phyloP scores from a whole-genome alignment of 2,888 invertebrate genomes.

The Sepiola atlantica region DNA sequence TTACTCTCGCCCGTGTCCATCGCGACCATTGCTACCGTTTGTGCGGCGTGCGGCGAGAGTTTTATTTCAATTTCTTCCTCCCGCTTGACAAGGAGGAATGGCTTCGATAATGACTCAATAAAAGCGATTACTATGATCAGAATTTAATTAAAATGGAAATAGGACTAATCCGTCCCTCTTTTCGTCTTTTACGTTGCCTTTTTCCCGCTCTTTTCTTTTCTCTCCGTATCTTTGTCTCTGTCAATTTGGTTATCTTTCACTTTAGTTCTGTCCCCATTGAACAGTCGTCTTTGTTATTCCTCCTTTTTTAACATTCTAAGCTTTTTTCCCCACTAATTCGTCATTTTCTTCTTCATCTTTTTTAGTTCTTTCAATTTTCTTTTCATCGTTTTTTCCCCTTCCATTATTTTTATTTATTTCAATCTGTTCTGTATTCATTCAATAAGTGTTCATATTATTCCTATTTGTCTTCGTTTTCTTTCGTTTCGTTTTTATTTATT shows the following conservation, averaged over 20 bases:
- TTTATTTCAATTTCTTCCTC: constrained; percentile 10
- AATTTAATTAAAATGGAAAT: neutral
- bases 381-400: neutral
- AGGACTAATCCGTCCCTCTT: neutral
- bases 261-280: neutral
- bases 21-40: neutral
- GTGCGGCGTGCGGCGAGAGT: neutral
- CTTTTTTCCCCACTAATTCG: neutral
- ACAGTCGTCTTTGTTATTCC: neutral
- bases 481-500: neutral
- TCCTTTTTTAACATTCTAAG: neutral
- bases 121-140: neutral
- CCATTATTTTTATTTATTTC: neutral
- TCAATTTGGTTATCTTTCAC: neutral
- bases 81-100: constrained; percentile 32
- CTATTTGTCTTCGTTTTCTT: neutral
- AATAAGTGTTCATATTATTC: neutral
- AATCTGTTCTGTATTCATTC: neutral
- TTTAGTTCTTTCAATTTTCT: neutral
- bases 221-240: neutral
- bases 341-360: no score
- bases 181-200: neutral
- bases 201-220: neutral
- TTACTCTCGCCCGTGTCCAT: neutral
- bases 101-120: neutral